Conservation (phyloP, 2,113 vertebrate genomes). For the human region GRCh38 chr11:45510001-45510500, state of each 20-base stretch:
- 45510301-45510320: not conserved
- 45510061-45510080: not conserved
- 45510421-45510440: accelerated
- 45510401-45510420: not conserved
- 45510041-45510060: not conserved
- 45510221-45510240: not conserved
- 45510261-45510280: not conserved
- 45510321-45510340: not conserved
- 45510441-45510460: not conserved
- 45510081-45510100: not conserved
- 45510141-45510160: not conserved
- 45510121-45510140: not conserved
- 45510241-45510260: not conserved
- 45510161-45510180: not conserved
- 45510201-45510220: accelerated
- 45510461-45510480: not conserved
- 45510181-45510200: accelerated
- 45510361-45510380: not conserved
- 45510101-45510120: not conserved
- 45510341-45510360: not conserved
- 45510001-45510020: not conserved
- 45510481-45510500: not conserved
- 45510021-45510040: not conserved
- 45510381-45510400: not conserved
- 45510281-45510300: not conserved